Percentiles rank a stretch among this genome's conserved stretches.
Evolutionary conservation across 1,140 invertebrate genomes (phyloP).

Genomic region (Mactra quadrangularis): DNA sequence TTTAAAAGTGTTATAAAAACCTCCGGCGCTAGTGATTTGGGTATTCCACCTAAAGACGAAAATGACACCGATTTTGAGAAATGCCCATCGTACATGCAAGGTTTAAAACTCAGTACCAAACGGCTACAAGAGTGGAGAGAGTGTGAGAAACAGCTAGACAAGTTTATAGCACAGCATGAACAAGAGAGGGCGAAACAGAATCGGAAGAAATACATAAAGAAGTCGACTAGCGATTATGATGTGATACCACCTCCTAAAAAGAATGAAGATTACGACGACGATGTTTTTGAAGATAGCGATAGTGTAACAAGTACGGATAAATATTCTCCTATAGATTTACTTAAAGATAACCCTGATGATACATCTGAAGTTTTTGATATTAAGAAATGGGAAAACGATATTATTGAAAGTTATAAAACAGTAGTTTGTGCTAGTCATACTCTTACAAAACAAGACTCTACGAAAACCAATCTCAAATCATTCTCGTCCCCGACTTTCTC

Average conservation of each 20-base stretch:
- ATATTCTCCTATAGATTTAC: conserved; percentile 15
- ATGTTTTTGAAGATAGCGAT: conserved; percentile 41
- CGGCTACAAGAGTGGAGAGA: conserved; percentile 49
- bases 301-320: not conserved
- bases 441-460: not conserved
- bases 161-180: conserved; percentile 53
- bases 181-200: conserved; percentile 38
- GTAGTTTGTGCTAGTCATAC: conserved; percentile 27
- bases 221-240: conserved; percentile 1
- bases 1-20: conserved; percentile 52
- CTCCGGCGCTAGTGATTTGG: conserved; percentile 54
- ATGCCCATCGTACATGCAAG: conserved; percentile 47
- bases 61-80: conserved; percentile 54
- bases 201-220: conserved; percentile 28
- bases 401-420: conserved; percentile 59
- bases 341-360: conserved; percentile 23
- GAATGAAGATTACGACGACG: conserved; percentile 31
- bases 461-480: conserved; percentile 32
- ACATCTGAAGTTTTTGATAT: conserved; percentile 49
- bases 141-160: conserved; percentile 51
- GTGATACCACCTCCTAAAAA: conserved; percentile 10
- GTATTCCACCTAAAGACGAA: conserved; percentile 46
- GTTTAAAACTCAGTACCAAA: conserved; percentile 54
- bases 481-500: conserved; percentile 40
- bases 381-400: conserved; percentile 47